These are phyloP conservation scores for Stomorhina lunata DNA, from an alignment of 2,888 invertebrate species.

Conservation along the genomic window DNA sequence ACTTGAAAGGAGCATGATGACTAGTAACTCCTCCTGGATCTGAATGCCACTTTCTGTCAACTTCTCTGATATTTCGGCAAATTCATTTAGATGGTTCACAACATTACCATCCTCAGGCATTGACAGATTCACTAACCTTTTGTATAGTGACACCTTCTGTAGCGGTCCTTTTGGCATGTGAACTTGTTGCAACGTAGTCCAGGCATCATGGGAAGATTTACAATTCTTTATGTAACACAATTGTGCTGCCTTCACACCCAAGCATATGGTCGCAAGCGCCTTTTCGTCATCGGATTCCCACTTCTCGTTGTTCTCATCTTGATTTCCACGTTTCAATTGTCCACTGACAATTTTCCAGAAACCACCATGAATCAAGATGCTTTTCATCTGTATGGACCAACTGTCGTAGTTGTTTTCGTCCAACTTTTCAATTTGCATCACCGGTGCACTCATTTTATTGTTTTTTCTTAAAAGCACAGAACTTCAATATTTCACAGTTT, in stretches of 20 bases:
- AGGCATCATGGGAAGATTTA: constrained; percentile 48
- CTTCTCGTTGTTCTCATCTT: neutral
- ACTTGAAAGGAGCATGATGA: no score
- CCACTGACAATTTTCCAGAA: constrained; percentile 1
- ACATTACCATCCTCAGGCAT: constrained; percentile 17
- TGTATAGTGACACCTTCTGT: constrained; percentile 50
- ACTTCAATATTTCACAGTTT: no score
- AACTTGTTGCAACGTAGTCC: constrained; percentile 7
- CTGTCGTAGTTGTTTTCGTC: constrained; percentile 19
- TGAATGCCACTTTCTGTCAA: no score
- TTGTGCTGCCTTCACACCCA: constrained; percentile 48
- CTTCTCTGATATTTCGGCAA: no score
- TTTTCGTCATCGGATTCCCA: constrained; percentile 37
- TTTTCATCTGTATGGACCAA: constrained; percentile 41
- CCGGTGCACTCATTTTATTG: constrained; percentile 14
- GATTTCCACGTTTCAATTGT: neutral
- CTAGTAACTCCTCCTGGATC: no score
- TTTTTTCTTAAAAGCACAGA: no score
- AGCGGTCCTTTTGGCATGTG: constrained; percentile 25
- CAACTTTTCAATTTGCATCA: constrained; percentile 20
- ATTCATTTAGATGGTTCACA: no score
- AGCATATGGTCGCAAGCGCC: constrained; percentile 18
- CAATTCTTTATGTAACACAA: constrained; percentile 41
- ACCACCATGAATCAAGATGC: constrained; percentile 36
- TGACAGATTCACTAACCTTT: constrained; percentile 43